A percentile compares a stretch with the other conserved stretches of the same genome.
Conservation (phyloP, 2,797 vertebrate genomes). For the Balearica regulorum region DNA sequence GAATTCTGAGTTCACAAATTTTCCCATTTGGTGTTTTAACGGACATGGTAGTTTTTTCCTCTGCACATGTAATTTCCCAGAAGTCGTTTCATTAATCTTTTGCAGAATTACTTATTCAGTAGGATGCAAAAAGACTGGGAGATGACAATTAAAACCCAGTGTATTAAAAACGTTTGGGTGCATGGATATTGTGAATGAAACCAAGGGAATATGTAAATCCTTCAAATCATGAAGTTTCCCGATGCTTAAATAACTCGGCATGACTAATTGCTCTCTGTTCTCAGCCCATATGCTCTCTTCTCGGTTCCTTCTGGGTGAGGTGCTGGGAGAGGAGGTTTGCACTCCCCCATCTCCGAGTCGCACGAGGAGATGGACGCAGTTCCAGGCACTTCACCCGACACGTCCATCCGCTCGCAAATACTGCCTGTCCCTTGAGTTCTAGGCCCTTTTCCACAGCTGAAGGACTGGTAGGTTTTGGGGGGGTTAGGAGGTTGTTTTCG, state of each 20-base stretch:
- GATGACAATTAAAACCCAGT: background rate
- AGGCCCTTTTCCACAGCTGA: background rate
- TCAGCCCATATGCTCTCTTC: background rate
- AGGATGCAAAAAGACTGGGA: background rate
- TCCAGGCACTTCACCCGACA: background rate
- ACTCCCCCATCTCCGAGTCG: background rate
- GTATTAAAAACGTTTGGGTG: background rate
- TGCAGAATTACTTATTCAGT: background rate
- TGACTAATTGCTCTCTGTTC: slow-evolving; percentile 8
- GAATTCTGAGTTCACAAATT: background rate
- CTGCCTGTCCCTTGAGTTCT: background rate
- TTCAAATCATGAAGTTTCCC: background rate
- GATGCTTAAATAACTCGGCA: background rate
- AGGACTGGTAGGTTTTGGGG: background rate
- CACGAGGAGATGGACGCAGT: background rate
- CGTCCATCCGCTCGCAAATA: background rate
- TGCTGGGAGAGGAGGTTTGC: background rate
- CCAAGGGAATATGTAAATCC: background rate
- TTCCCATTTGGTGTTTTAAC: background rate
- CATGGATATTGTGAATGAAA: slow-evolving; percentile 29
- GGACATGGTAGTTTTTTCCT: background rate
- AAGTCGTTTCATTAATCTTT: background rate
- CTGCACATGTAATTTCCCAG: background rate
- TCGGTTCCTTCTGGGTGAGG: background rate
- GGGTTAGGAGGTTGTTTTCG: background rate